Evolutionary conservation across 53 echinoderm and acorn worm species (phyloP).

Genomic region (Henricia sp.): DNA sequence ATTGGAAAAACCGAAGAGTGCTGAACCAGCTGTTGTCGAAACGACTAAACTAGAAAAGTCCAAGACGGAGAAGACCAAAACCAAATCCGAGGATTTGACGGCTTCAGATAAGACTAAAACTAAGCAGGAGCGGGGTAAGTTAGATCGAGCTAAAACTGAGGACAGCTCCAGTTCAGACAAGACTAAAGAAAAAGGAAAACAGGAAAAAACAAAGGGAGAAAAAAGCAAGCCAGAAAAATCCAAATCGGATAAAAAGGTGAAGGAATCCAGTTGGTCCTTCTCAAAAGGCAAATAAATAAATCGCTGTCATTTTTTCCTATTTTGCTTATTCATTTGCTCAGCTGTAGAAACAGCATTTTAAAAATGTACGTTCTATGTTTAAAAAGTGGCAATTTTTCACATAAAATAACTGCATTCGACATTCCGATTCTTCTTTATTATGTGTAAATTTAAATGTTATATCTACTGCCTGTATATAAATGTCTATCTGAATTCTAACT

Average conservation of each 20-base stretch:
- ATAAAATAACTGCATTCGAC: constrained; percentile 29
- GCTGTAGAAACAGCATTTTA: not conserved
- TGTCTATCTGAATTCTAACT: constrained; percentile 33
- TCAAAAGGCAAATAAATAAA: constrained; percentile 32
- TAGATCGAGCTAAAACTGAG: constrained; percentile 39
- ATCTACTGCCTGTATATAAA: constrained; percentile 47
- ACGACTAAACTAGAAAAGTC: constrained; percentile 9
- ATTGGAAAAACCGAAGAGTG: not conserved
- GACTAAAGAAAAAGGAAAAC: constrained; percentile 32
- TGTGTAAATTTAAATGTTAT: constrained; percentile 11
- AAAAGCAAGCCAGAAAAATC: constrained; percentile 19
- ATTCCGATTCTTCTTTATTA: constrained; percentile 36
- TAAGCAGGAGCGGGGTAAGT: constrained; percentile 6
- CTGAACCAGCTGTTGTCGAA: too few species aligned
- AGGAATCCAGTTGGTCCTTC: constrained; percentile 12
- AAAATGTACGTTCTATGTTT: constrained; percentile 8
- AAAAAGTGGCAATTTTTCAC: constrained; percentile 45
- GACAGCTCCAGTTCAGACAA: constrained; percentile 18
- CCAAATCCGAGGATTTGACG: constrained; percentile 15
- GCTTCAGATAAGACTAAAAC: constrained; percentile 3
- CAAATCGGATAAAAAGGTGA: constrained; percentile 36
- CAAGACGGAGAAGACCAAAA: constrained; percentile 12
- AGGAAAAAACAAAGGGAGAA: constrained; percentile 24
- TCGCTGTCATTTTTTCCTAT: not conserved
- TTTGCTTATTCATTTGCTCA: not conserved